phyloP scores from a whole-genome alignment of 2,797 vertebrate species.

The Centroberyx gerrardi region DNA sequence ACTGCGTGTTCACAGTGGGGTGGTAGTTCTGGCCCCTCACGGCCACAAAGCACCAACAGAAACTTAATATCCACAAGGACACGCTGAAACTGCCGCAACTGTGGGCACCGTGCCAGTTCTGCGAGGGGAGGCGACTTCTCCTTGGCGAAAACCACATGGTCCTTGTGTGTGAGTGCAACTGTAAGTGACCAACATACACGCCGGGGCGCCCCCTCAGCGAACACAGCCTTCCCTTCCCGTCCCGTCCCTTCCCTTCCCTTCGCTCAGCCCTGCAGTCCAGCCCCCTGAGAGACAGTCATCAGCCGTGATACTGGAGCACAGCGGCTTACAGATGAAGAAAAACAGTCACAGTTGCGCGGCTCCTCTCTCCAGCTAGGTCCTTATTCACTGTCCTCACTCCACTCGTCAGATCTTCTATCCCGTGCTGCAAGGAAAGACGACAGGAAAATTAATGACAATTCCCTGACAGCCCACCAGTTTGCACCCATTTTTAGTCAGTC shows the following conservation, averaged over 20 bases:
- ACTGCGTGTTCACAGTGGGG: slow-evolving; percentile 98
- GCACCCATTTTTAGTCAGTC: slow-evolving; percentile 68
- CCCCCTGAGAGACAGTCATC: slow-evolving; percentile 78
- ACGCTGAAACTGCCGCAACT: slow-evolving; percentile 61
- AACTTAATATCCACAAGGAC: slow-evolving; percentile 92
- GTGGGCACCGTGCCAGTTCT: slow-evolving; percentile 71
- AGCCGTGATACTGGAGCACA: slow-evolving; percentile 66
- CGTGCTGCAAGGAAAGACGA: slow-evolving; percentile 75
- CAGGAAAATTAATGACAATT: slow-evolving; percentile 79
- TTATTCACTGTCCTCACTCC: slow-evolving; percentile 71
- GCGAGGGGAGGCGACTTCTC: slow-evolving; percentile 78
- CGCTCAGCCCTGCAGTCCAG: slow-evolving; percentile 76
- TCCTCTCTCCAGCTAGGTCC: slow-evolving; percentile 66
- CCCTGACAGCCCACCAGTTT: slow-evolving; percentile 66
- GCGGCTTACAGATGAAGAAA: slow-evolving; percentile 49
- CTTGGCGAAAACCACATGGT: slow-evolving; percentile 87
- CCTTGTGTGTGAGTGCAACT: slow-evolving; percentile 75
- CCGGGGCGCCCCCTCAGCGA: slow-evolving; percentile 64
- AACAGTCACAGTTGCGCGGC: slow-evolving; percentile 38
- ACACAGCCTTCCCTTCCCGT: slow-evolving; percentile 62
- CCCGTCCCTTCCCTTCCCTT: slow-evolving; percentile 48
- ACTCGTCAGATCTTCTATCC: slow-evolving; percentile 79
- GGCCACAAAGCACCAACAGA: slow-evolving; percentile 85
- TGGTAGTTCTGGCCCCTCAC: slow-evolving; percentile 92
- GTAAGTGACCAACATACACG: slow-evolving; percentile 81